Evolutionary conservation across 2,113 vertebrate genomes (phyloP), one percentile per base, ranked within the genome.

Genomic region (Amblyopsis rosae): DNA sequence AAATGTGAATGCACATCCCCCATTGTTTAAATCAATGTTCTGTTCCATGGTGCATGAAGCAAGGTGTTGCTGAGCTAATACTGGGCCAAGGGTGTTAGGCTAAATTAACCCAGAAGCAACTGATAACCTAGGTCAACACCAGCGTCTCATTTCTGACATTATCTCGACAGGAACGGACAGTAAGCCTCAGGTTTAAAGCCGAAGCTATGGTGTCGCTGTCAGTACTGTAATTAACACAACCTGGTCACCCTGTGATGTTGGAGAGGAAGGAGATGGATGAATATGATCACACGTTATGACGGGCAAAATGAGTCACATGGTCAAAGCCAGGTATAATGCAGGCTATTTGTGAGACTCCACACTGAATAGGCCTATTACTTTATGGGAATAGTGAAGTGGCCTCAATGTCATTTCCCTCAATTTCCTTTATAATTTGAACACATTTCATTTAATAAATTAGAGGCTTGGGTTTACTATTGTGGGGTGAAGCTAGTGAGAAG

Each of bases 281-380:
- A 86, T 86, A 77, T 80, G 73, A 85, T 88, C 78, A 78, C 69
- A 82, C 49, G 66, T 57, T 75, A 67, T 82, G 86, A 89, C 81
- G 76, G 82, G 75, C 79, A 85, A 80, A 75, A 86, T 83, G 67
- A 89, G 53, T 67, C 67, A 84, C 83, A 86, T 72, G 76, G 80
- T 66, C 64, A 33, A 61, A 66, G 77, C 47, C 61, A 82, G 66
- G 82, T 81, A 82, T 79, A 72, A 69, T 59, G 72, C 67, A 46
- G 60, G 64, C 73, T 74, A 68, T 79, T 78, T 66, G 70, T 64
- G 58, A 35, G 63, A 54, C 35, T 66, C 61, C 12, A 80, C 84
- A 82, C 16, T 65, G 66, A 68, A 74, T 56, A 60, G 62, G 49
- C 70, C 74, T 63, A 80, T 87, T 82, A 85, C 55, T 80, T 61